These are phyloP conservation scores for Geotrypetes seraphini DNA, from an alignment of 2,797 vertebrate genomes.

Conservation along the genomic window DNA sequence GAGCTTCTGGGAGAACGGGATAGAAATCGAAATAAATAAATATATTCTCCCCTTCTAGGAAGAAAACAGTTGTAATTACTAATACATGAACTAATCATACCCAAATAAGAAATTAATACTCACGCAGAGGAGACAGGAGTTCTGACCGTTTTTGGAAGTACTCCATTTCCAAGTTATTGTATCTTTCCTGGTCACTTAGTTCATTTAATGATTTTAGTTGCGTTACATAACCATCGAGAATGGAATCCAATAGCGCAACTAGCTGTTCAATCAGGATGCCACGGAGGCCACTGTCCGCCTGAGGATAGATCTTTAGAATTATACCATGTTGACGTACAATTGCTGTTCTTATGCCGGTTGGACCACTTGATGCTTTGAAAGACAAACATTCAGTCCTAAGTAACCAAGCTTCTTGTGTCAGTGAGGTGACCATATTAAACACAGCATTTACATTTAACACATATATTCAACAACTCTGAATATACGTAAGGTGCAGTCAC, in stretches of 20 bases:
- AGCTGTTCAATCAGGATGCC: constrained; percentile 74
- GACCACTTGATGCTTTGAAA: constrained; percentile 58
- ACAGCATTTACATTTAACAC: too few relatives aligned
- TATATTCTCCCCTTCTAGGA: not conserved
- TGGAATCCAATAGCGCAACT: constrained; percentile 75
- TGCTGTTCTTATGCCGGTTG: constrained; percentile 53
- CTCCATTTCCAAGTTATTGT: constrained; percentile 75
- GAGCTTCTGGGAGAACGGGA: too few relatives aligned
- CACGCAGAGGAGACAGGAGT: constrained; percentile 73
- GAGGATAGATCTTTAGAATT: constrained; percentile 76
- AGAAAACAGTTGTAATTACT: too few relatives aligned
- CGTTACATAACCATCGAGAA: constrained; percentile 72
- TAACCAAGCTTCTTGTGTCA: not conserved
- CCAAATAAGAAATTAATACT: constrained; percentile 40
- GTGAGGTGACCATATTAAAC: not conserved
- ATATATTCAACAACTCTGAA: not conserved
- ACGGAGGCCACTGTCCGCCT: constrained; percentile 75
- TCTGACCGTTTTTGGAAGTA: constrained; percentile 77
- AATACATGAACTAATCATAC: too few relatives aligned
- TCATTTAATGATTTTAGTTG: constrained; percentile 79
- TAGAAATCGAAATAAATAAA: too few relatives aligned
- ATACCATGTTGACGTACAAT: constrained; percentile 69
- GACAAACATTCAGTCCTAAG: too few relatives aligned
- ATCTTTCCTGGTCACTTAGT: constrained; percentile 67
- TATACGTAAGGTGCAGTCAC: too few relatives aligned